Evolutionary conservation across 2,113 vertebrate genomes (phyloP).

Genomic region (Mustelus asterias): DNA sequence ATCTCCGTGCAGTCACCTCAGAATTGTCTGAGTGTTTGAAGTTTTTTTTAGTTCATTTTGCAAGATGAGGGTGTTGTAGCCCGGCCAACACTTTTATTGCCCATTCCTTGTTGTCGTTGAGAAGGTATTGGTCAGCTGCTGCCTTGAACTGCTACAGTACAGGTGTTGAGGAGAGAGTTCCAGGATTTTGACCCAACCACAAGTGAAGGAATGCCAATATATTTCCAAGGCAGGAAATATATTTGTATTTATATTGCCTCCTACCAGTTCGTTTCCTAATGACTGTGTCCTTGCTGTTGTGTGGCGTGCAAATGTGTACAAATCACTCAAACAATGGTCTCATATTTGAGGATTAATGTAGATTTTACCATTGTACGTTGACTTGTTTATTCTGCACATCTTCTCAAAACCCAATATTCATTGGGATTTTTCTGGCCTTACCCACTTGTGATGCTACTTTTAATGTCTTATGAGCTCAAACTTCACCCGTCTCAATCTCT

Average conservation of each 20-base stretch:
- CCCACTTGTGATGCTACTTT: background rate
- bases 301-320: background rate
- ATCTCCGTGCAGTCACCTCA: background rate
- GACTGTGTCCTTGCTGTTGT: background rate
- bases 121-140: too few relatives aligned
- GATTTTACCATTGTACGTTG: background rate
- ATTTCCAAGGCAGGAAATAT: too few relatives aligned
- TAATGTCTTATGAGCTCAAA: background rate
- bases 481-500: background rate
- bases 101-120: too few relatives aligned
- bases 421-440: background rate
- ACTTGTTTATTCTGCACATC: background rate
- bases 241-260: background rate
- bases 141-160: too few relatives aligned
- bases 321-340: background rate
- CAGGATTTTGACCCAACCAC: too few relatives aligned
- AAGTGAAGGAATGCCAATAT: too few relatives aligned
- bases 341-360: background rate
- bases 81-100: too few relatives aligned
- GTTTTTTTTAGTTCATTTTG: too few relatives aligned
- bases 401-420: background rate
- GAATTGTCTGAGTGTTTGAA: background rate
- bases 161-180: too few relatives aligned
- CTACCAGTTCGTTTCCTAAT: background rate
- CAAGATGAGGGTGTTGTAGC: too few relatives aligned